phyloP scores from a whole-genome alignment of 2,797 vertebrate species.

The Sparus aurata region DNA sequence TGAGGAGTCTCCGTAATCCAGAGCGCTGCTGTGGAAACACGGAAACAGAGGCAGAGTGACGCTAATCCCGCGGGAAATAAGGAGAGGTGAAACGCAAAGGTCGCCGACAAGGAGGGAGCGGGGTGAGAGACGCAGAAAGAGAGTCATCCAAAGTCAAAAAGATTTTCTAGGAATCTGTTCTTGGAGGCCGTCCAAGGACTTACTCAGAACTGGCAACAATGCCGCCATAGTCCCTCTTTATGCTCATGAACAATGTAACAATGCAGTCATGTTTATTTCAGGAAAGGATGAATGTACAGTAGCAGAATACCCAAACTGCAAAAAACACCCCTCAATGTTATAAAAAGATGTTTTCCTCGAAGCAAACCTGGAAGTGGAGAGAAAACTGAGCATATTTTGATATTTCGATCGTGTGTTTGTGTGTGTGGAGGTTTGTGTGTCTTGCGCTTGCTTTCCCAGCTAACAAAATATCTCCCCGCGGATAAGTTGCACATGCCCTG shows the following conservation, averaged over 20 bases:
- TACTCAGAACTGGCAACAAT: slow-evolving; percentile 1
- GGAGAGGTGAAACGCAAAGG: slow-evolving; percentile 61
- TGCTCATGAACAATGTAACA: slow-evolving; percentile 1
- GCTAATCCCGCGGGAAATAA: slow-evolving; percentile 67
- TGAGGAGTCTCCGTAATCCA: slow-evolving; percentile 76
- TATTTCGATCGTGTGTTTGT: not conserved
- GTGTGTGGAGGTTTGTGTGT: slow-evolving; percentile 9
- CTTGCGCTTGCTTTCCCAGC: slow-evolving; percentile 23
- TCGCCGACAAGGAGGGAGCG: slow-evolving; percentile 39
- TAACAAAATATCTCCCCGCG: slow-evolving; percentile 64
- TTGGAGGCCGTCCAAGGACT: slow-evolving; percentile 11
- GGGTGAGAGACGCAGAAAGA: slow-evolving; percentile 34
- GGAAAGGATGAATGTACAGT: not conserved
- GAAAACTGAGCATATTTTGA: slow-evolving; percentile 17
- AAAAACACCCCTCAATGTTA: slow-evolving; percentile 15
- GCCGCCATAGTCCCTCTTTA: not conserved
- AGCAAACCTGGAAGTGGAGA: not conserved
- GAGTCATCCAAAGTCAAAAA: slow-evolving; percentile 40
- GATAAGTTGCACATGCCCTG: slow-evolving; percentile 68
- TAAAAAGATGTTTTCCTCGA: slow-evolving; percentile 21
- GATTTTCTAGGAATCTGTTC: slow-evolving; percentile 26
- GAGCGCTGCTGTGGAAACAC: slow-evolving; percentile 69
- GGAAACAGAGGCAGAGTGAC: slow-evolving; percentile 59
- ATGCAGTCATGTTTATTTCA: not conserved
- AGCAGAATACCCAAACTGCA: slow-evolving; percentile 7